Conservation (phyloP, 2,113 vertebrate genomes). For the Phaethon lepturus region DNA sequence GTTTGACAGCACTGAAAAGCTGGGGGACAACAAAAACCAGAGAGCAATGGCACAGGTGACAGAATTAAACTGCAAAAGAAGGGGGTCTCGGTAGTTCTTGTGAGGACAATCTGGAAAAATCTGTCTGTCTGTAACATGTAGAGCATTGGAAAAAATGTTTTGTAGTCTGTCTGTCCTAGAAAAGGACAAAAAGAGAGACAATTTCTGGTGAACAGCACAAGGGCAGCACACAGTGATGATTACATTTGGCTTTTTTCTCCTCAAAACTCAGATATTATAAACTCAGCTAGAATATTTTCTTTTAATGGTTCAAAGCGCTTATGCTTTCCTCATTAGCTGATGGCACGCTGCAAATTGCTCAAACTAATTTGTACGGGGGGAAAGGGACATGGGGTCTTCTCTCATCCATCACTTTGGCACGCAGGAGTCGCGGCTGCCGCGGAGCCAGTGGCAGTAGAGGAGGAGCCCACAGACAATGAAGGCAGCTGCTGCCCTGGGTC, state of each 20-base stretch:
- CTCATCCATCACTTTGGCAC: not conserved
- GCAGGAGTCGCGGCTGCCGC: not conserved
- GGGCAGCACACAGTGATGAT: not conserved
- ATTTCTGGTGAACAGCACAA: not conserved
- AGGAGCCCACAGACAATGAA: not conserved
- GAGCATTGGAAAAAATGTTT: not conserved
- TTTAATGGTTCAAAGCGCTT: not conserved
- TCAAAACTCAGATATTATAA: not conserved
- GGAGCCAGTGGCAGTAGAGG: not conserved
- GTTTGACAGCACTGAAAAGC: not conserved
- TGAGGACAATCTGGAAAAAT: not conserved
- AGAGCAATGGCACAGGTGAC: not conserved
- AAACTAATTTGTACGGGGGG: not conserved
- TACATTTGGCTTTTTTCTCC: not conserved
- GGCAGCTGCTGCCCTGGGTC: not conserved
- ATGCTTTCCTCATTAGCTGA: constrained; percentile 18
- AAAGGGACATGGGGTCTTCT: not conserved
- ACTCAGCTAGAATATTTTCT: not conserved
- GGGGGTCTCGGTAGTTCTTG: fast-evolving
- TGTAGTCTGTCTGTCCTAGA: not conserved
- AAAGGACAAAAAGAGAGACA: not conserved
- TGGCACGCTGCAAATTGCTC: not conserved
- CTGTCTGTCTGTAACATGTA: not conserved
- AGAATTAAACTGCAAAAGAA: not conserved
- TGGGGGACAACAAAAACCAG: not conserved